These are phyloP conservation scores for Lordiphosa fenestrarum DNA, from an alignment of 2,888 invertebrate species.

Conservation along the genomic window DNA sequence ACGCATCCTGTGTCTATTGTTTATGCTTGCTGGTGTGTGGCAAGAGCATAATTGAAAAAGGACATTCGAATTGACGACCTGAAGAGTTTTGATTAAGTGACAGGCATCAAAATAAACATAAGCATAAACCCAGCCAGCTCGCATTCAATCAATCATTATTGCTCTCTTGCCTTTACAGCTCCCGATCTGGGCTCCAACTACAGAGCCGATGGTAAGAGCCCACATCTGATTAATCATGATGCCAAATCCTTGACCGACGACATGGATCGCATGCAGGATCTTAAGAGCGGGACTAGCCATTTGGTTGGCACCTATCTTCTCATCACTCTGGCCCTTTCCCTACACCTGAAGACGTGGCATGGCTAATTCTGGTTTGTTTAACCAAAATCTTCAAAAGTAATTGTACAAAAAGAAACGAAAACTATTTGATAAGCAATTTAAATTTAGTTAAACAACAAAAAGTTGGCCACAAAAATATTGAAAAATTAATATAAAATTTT, in stretches of 20 bases:
- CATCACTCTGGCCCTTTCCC: neutral
- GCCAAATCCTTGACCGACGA: conserved; percentile 78
- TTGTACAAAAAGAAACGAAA: conserved; percentile 50
- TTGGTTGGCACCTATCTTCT: neutral
- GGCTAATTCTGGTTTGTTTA: conserved; percentile 26
- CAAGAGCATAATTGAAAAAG: conserved; percentile 71
- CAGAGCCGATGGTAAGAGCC: conserved; percentile 72
- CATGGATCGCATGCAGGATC: conserved; percentile 71
- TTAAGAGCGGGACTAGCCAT: conserved; percentile 30
- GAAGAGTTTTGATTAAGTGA: conserved; percentile 53
- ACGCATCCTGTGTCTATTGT: conserved; percentile 73
- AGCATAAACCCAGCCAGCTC: conserved; percentile 19
- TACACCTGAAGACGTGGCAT: conserved; percentile 43
- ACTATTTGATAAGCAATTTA: conserved; percentile 48
- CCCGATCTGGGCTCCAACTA: conserved; percentile 77
- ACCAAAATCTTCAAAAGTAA: conserved; percentile 9
- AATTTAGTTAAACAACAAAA: conserved; percentile 19
- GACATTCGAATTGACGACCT: conserved; percentile 61
- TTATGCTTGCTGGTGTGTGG: conserved; percentile 65
- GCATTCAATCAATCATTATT: conserved; percentile 37
- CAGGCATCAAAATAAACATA: conserved; percentile 28
- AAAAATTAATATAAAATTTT: conserved; percentile 17
- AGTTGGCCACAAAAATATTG: conserved; percentile 21
- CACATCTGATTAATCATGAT: conserved; percentile 69
- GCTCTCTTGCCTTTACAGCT: conserved; percentile 52